Percentiles rank a stretch among this genome's conserved stretches.
These are phyloP conservation scores for Thaleichthys pacificus DNA, from an alignment of 2,797 vertebrate species.

Conservation along the genomic window DNA sequence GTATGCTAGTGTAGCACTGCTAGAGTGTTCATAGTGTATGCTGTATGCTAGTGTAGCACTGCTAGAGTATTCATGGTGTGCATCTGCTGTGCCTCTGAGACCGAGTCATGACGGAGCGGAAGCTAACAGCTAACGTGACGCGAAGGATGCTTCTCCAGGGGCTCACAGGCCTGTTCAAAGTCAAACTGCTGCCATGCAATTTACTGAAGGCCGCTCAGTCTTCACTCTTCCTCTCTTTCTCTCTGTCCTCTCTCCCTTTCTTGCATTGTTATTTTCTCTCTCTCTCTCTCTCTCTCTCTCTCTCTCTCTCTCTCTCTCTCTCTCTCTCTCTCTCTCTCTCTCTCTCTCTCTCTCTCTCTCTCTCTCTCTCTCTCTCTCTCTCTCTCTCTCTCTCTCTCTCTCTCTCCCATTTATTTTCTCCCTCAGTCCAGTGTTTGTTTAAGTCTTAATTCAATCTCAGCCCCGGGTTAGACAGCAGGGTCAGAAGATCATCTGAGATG, in stretches of 20 bases:
- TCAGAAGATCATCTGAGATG: not conserved
- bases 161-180: not conserved
- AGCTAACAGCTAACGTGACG: slow-evolving; percentile 5
- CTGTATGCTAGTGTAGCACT: not conserved
- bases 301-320: too few relatives aligned
- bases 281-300: too few relatives aligned
- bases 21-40: not conserved
- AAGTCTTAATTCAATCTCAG: not conserved
- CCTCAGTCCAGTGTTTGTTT: not conserved
- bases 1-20: not conserved
- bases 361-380: not conserved
- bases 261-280: too few relatives aligned
- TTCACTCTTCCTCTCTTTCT: not conserved
- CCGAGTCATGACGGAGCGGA: not conserved
- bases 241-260: not conserved
- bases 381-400: too few relatives aligned
- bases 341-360: not conserved
- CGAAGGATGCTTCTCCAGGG: not conserved
- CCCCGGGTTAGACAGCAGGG: not conserved
- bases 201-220: not conserved
- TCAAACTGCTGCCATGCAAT: slow-evolving; percentile 8
- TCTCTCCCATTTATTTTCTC: not conserved
- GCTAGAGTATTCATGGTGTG: not conserved
- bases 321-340: too few relatives aligned
- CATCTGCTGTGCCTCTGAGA: too few relatives aligned